Conservation (phyloP, 1,140 invertebrate genomes). For the Physella acuta region DNA sequence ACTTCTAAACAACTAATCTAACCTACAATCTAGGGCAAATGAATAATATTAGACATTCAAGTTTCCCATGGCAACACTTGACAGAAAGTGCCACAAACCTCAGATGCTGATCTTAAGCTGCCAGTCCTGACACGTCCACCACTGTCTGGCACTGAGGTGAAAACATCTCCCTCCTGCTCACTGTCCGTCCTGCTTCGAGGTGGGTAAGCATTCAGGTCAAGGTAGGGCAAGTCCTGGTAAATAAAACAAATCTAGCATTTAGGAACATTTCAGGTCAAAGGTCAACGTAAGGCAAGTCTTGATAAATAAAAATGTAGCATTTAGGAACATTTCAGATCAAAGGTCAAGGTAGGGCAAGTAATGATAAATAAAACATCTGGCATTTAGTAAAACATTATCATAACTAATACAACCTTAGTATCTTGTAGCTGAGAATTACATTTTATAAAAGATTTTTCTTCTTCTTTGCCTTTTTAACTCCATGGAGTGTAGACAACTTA, state of each 20-base stretch:
- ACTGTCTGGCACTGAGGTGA: neutral
- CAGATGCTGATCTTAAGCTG: neutral
- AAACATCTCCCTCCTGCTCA: constrained; percentile 22
- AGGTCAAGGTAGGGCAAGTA: no score
- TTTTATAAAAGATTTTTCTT: no score
- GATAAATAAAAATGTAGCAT: neutral
- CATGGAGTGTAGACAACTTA: no score
- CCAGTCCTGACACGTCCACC: neutral
- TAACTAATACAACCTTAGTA: no score
- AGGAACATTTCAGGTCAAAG: constrained; percentile 6
- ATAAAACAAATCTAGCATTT: neutral
- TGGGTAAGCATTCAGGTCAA: constrained; percentile 45
- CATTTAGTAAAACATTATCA: neutral
- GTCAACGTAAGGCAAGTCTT: no score
- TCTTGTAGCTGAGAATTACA: no score
- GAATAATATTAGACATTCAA: no score
- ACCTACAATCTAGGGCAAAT: no score
- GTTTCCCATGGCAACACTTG: no score
- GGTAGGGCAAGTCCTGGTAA: constrained; percentile 47
- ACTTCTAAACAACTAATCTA: no score
- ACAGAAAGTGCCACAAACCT: no score
- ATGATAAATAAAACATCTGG: neutral
- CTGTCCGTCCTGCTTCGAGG: constrained; percentile 43
- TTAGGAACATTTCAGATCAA: neutral
- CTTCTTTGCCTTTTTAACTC: no score